Conservation (phyloP, 2,888 invertebrate species). For the Eristalis arbustorum region DNA sequence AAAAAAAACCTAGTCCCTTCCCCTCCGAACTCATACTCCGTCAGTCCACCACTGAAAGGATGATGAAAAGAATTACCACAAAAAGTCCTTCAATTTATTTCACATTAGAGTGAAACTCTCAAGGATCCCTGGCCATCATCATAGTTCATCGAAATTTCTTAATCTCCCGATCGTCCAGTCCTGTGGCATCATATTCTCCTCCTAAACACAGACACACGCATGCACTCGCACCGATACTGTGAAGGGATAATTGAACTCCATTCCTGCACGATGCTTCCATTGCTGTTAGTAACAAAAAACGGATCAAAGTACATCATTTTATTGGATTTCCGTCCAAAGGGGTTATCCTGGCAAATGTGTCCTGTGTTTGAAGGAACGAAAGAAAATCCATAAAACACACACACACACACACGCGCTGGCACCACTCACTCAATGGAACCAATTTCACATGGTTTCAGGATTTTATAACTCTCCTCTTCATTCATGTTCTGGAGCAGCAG, state of each 20-base stretch:
- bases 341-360: not conserved
- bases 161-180: not conserved
- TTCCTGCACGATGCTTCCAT: conserved; percentile 20
- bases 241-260: conserved; percentile 24
- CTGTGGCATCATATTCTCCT: conserved; percentile 7
- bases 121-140: not conserved
- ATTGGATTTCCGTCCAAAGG: conserved; percentile 38
- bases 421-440: not conserved
- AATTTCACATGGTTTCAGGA: conserved; percentile 29
- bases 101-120: not conserved
- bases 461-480: conserved; percentile 11
- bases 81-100: not conserved
- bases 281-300: conserved; percentile 21
- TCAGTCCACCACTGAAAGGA: too few species aligned
- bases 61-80: not conserved
- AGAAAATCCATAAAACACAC: conserved; percentile 26
- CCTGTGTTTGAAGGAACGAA: conserved; percentile 1
- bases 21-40: too few species aligned
- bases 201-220: not conserved
- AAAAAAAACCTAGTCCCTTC: too few species aligned
- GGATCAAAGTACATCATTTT: conserved; percentile 42
- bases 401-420: not conserved
- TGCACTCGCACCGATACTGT: not conserved
- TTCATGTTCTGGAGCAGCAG: not conserved
- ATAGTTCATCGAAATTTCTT: conserved; percentile 11